Evolutionary conservation across 2,797 vertebrate species (phyloP).

Genomic region (Lerista edwardsae): DNA sequence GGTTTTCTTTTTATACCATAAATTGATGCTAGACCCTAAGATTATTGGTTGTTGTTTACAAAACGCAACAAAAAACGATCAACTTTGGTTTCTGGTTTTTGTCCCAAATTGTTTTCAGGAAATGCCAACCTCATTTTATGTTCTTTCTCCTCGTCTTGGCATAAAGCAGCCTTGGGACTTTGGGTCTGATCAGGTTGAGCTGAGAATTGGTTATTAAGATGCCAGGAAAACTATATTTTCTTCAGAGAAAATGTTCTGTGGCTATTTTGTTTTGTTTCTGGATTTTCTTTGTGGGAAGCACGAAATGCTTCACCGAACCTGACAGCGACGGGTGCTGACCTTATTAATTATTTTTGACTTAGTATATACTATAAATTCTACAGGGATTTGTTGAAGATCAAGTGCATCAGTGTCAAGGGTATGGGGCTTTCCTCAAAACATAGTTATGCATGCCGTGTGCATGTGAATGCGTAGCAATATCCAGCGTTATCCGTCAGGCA

Average conservation of each 20-base stretch:
- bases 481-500: not conserved
- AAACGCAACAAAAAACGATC: not conserved
- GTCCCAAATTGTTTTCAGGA: not conserved
- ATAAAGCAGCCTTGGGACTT: not conserved
- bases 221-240: not conserved
- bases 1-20: not conserved
- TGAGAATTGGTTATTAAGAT: slow-evolving; percentile 15
- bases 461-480: not conserved
- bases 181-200: not conserved
- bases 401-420: slow-evolving; percentile 38
- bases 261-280: slow-evolving; percentile 32
- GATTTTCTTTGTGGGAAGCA: slow-evolving; percentile 50
- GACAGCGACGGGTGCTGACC: slow-evolving; percentile 58
- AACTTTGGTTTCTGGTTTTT: not conserved
- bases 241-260: slow-evolving; percentile 34
- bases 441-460: slow-evolving; percentile 11
- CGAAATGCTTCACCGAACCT: slow-evolving; percentile 34
- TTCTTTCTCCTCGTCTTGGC: not conserved
- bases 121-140: not conserved
- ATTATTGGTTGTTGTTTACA: too few relatives aligned
- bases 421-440: slow-evolving; percentile 46
- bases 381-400: slow-evolving; percentile 61
- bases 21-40: too few relatives aligned
- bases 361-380: slow-evolving; percentile 46
- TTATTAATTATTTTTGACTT: slow-evolving; percentile 73